These are phyloP conservation scores for Habropoda laboriosa DNA, from an alignment of 1,140 invertebrate species.

Conservation along the genomic window DNA sequence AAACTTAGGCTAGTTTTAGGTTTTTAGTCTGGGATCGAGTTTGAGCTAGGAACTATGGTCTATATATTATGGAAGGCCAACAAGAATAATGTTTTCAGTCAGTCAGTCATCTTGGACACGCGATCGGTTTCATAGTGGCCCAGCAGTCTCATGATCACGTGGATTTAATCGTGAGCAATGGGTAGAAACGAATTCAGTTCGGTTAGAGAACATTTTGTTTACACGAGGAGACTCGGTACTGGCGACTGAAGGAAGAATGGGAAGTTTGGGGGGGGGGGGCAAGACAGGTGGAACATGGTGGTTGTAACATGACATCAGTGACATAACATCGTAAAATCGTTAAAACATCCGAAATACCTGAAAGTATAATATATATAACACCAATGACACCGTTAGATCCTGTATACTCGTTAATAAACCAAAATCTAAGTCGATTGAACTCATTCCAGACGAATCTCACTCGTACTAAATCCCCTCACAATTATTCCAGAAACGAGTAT, in stretches of 20 bases:
- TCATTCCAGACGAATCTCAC: not conserved
- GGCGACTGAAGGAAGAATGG: conserved; percentile 2
- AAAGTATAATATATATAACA: too few relatives aligned
- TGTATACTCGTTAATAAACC: not conserved
- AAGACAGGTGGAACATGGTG: not conserved
- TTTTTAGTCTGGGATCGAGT: not conserved
- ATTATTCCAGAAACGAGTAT: not conserved
- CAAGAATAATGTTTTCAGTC: conserved; percentile 17
- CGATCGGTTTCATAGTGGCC: conserved; percentile 5
- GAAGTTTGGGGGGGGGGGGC: conserved; percentile 7
- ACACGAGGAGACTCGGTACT: conserved; percentile 16
- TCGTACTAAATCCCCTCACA: too few relatives aligned
- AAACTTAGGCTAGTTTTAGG: not conserved
- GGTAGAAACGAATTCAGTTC: conserved; percentile 14
- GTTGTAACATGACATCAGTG: not conserved
- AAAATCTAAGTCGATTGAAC: not conserved
- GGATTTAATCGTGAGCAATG: conserved; percentile 24
- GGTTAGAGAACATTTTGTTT: conserved; percentile 11
- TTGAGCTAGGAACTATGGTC: conserved; percentile 25
- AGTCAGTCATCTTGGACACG: not conserved
- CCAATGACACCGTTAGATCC: not conserved
- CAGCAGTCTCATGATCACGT: conserved; percentile 5
- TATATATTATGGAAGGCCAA: conserved; percentile 13
- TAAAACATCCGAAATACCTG: not conserved
- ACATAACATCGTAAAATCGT: not conserved